A percentile compares a stretch with the other conserved stretches of the same genome.
phyloP scores from a whole-genome alignment of 2,797 vertebrate genomes.

The Argentina silus region DNA sequence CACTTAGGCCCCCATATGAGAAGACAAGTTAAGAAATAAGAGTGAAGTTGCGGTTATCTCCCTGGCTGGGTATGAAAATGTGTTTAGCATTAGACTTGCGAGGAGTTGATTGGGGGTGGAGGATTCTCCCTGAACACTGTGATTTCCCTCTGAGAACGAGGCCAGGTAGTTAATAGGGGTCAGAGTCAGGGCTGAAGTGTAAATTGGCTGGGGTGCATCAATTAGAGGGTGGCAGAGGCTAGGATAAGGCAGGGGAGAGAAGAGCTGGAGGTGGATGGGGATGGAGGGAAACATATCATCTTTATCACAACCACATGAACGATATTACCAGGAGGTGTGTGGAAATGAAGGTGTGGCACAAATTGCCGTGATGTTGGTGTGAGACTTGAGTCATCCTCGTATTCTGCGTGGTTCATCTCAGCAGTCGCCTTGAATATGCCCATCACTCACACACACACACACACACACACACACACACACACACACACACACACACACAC shows the following conservation, averaged over 20 bases:
- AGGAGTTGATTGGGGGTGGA: slow-evolving; percentile 74
- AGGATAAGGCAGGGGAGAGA: slow-evolving; percentile 75
- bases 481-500: not conserved
- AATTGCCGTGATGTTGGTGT: too few relatives aligned
- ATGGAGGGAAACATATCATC: slow-evolving; percentile 71
- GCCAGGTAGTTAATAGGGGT: slow-evolving; percentile 85
- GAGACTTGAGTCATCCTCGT: not conserved
- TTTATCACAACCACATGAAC: slow-evolving; percentile 65
- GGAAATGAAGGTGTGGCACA: not conserved
- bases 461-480: not conserved
- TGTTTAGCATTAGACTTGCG: slow-evolving; percentile 73
- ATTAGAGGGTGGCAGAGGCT: slow-evolving; percentile 82
- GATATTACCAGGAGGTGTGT: slow-evolving; percentile 30
- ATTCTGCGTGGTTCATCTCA: not conserved
- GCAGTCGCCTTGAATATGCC: not conserved
- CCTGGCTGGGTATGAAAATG: slow-evolving; percentile 65
- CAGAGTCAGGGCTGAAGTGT: slow-evolving; percentile 82
- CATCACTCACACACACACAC: not conserved
- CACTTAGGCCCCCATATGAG: too few relatives aligned
- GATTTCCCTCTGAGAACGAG: slow-evolving; percentile 79
- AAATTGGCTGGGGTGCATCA: slow-evolving; percentile 86
- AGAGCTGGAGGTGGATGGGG: slow-evolving; percentile 60
- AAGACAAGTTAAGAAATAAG: slow-evolving; percentile 4
- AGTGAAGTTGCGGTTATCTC: slow-evolving; percentile 31
- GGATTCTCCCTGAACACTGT: slow-evolving; percentile 75